Evolutionary conservation across 1,140 invertebrate species (phyloP).

Genomic region (Theocolax elegans): DNA sequence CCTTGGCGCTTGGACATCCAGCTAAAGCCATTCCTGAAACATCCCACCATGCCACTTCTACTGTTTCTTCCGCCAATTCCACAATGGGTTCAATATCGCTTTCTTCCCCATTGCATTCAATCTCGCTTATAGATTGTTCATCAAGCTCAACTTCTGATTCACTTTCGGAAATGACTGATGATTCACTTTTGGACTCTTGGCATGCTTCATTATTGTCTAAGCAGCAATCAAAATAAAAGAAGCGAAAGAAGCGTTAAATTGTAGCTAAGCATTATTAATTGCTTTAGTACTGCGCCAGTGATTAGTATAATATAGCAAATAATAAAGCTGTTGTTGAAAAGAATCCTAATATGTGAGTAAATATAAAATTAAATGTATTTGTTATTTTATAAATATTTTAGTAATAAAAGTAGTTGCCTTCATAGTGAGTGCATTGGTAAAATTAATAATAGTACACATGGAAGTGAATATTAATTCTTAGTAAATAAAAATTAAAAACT

Average conservation of each 20-base stretch:
- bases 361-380: no score
- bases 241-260: slow-evolving; percentile 18
- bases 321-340: no score
- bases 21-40: slow-evolving; percentile 67
- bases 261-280: background rate
- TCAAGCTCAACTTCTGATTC: background rate
- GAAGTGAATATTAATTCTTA: no score
- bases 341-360: no score
- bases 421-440: no score
- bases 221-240: background rate
- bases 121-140: background rate
- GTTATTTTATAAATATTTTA: no score
- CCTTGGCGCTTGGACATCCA: slow-evolving; percentile 66
- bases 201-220: slow-evolving; percentile 5
- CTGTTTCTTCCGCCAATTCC: slow-evolving; percentile 52
- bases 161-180: background rate
- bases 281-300: no score
- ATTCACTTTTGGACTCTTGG: background rate
- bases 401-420: no score
- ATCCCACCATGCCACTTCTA: slow-evolving; percentile 56
- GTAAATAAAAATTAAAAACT: background rate
- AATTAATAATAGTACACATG: no score
- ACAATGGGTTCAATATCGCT: slow-evolving; percentile 42
- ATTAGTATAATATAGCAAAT: no score
- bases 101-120: background rate